phyloP scores from a whole-genome alignment of 1,140 invertebrate species.

The Eulimnadia texana region DNA sequence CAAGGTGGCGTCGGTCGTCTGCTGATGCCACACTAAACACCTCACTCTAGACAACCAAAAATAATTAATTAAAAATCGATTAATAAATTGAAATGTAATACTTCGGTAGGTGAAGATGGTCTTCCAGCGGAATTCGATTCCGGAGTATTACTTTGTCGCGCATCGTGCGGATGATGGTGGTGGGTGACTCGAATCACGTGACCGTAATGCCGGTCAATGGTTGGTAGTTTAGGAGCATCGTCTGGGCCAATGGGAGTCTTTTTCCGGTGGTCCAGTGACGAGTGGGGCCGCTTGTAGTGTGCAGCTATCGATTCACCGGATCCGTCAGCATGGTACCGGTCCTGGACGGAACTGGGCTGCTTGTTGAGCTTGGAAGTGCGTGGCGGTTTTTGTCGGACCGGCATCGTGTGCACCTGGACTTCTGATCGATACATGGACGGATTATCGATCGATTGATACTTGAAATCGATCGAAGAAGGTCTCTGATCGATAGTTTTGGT shows the following conservation, averaged over 20 bases:
- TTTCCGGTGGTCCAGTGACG: neutral
- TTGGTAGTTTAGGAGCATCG: slow-evolving; percentile 3
- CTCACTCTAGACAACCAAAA: neutral
- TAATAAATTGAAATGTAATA: neutral
- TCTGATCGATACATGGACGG: neutral
- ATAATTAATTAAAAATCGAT: too few relatives aligned
- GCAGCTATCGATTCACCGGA: neutral
- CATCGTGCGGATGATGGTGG: slow-evolving; percentile 5
- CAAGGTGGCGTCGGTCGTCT: slow-evolving; percentile 10
- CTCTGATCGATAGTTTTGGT: too few relatives aligned
- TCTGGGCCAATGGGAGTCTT: neutral
- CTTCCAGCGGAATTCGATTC: neutral
- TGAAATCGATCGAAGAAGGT: too few relatives aligned
- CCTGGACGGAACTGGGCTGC: neutral
- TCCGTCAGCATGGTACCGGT: neutral
- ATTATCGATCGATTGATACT: neutral
- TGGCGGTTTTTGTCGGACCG: slow-evolving; percentile 11
- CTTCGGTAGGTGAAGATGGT: slow-evolving; percentile 5
- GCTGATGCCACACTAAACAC: slow-evolving; percentile 25
- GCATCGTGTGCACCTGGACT: neutral
- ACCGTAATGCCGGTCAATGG: slow-evolving; percentile 3
- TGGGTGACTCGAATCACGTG: slow-evolving; percentile 6
- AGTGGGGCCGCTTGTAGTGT: neutral
- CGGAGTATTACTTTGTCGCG: too few relatives aligned
- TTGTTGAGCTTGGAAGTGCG: slow-evolving; percentile 12